These are phyloP conservation scores for Camponotus vicinus DNA, from an alignment of 1,140 invertebrate species.

Conservation along the genomic window DNA sequence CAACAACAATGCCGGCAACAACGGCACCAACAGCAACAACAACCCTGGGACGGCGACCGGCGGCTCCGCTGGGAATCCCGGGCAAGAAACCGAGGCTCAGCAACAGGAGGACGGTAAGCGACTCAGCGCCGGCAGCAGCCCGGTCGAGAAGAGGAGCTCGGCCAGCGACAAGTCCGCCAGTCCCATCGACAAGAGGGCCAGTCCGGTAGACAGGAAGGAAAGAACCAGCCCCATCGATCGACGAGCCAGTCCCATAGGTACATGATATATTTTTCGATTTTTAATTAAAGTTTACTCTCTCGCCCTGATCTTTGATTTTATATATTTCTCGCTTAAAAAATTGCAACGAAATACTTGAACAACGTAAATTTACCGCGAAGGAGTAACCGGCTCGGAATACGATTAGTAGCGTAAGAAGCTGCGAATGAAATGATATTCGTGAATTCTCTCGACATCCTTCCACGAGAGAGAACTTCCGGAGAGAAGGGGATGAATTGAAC, in stretches of 20 bases:
- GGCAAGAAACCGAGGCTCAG: conserved; percentile 74
- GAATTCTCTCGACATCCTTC: not conserved
- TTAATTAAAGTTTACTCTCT: not conserved
- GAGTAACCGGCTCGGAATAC: not conserved
- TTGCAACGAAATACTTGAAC: not conserved
- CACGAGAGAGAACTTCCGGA: not conserved
- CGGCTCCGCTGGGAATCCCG: conserved; percentile 53
- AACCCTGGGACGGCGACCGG: conserved; percentile 66
- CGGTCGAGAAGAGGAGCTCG: conserved; percentile 83
- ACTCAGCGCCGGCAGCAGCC: conserved; percentile 82
- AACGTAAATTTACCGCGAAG: not conserved
- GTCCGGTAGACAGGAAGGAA: conserved; percentile 82
- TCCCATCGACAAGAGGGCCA: conserved; percentile 82
- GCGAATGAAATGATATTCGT: conserved; percentile 28
- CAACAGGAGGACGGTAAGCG: conserved; percentile 81
- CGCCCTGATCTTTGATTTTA: not conserved
- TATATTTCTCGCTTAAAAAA: not conserved
- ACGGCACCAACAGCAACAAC: conserved; percentile 70
- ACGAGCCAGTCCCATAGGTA: conserved; percentile 82
- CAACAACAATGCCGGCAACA: conserved; percentile 69
- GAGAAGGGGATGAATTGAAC: not conserved
- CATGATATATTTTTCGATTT: not conserved
- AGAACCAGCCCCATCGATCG: conserved; percentile 80
- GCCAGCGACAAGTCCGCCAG: conserved; percentile 84
- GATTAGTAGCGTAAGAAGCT: conserved; percentile 4